Conservation (phyloP, 2,113 vertebrate species). For the Nymphicus hollandicus region DNA sequence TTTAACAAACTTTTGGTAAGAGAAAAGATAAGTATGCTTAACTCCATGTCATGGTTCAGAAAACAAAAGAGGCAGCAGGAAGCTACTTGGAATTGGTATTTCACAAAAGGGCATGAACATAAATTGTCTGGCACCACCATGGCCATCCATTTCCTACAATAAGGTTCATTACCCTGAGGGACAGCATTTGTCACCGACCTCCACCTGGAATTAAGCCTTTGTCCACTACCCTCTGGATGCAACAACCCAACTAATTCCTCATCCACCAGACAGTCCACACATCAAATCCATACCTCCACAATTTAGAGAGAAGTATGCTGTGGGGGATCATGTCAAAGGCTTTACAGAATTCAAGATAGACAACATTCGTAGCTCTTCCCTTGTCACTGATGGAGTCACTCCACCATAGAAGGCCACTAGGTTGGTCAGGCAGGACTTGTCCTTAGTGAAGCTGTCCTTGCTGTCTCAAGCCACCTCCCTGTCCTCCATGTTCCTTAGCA, state of each 20-base stretch:
- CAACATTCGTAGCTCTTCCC: background rate
- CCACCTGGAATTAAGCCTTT: background rate
- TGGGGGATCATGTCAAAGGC: background rate
- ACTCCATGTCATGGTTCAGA: background rate
- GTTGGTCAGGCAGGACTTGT: background rate
- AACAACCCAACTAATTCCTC: background rate
- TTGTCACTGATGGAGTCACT: background rate
- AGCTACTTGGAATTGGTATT: background rate
- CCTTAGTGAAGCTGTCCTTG: background rate
- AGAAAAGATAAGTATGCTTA: background rate
- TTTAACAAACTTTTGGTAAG: background rate
- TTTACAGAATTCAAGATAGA: background rate
- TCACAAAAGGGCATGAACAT: background rate
- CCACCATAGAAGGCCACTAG: background rate
- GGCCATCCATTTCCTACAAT: background rate
- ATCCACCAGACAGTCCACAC: rapidly evolving
- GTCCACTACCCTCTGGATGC: background rate
- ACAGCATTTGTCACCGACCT: background rate
- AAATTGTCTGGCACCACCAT: background rate
- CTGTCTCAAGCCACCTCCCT: background rate
- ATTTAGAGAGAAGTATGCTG: background rate
- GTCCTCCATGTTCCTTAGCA: background rate
- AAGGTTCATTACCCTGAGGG: background rate
- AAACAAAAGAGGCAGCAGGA: background rate
- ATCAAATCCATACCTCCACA: background rate